Evolutionary conservation across 2,888 invertebrate species (phyloP).

Genomic region (Vanessa cardui): DNA sequence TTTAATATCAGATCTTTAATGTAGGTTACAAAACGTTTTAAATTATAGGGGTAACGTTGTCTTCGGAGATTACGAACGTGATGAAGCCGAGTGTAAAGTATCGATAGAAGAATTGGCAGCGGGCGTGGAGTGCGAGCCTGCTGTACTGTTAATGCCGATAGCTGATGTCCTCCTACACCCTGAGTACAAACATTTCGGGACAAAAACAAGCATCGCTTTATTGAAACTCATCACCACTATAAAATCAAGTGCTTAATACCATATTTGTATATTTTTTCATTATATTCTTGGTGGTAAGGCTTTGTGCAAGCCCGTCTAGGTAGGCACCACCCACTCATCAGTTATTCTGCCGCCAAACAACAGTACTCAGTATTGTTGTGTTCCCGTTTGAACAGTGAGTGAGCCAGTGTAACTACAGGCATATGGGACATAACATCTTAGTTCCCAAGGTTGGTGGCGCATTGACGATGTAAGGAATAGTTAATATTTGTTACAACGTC

Average conservation of each 20-base stretch:
- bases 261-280: too few relatives aligned
- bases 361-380: too few relatives aligned
- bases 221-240: slow-evolving; percentile 62
- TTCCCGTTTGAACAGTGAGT: too few relatives aligned
- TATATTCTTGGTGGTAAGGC: too few relatives aligned
- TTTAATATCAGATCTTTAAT: neutral
- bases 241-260: slow-evolving; percentile 50
- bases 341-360: too few relatives aligned
- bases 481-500: too few relatives aligned
- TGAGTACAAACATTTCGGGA: slow-evolving; percentile 70
- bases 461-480: too few relatives aligned
- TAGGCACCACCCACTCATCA: too few relatives aligned
- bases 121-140: slow-evolving; percentile 60
- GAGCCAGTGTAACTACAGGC: too few relatives aligned
- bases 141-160: slow-evolving; percentile 66
- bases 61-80: slow-evolving; percentile 70
- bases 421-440: too few relatives aligned
- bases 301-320: too few relatives aligned
- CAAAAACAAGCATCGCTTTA: slow-evolving; percentile 61
- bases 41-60: slow-evolving; percentile 63
- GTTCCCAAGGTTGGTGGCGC: too few relatives aligned
- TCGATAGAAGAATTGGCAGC: slow-evolving; percentile 48
- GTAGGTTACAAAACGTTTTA: neutral
- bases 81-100: slow-evolving; percentile 63
- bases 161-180: slow-evolving; percentile 72